Evolutionary conservation across 2,113 vertebrate species (phyloP), one percentile per base, ranked within the genome.

Genomic region (Tupaia chinensis): DNA sequence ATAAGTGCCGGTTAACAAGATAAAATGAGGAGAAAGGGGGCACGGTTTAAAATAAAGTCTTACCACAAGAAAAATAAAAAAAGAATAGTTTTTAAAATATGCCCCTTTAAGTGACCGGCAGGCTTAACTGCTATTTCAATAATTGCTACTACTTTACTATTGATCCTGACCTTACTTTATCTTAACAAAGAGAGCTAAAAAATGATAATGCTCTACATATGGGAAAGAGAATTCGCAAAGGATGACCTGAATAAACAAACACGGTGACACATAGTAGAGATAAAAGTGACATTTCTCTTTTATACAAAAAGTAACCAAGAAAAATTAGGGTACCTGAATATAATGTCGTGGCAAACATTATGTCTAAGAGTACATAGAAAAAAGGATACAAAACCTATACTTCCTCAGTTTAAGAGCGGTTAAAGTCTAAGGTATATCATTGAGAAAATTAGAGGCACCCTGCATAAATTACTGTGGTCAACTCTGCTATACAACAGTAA

Each of bases 11-110:
- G 98, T 99, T 99, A 98, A 99, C 99, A 0, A 98, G 99, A 97
- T 99, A 99, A 61, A 98, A 98, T 99, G 99, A 99, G 93, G 99
- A 99, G 83, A 99, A 99, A 65, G 99, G 98, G 98, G 1, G 1
- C 9, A 73, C 19, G 15, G 16, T 69, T 84, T 73, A 91, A 96
- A 84, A 80, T 34, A 72, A n/a, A 78, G 8, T 89, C 82, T 77
- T 78, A 70, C 12, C 44, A 44, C 44, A 44, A 44, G 44, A 44
- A 44, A 44, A 44, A 32, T 32, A 23, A 69, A 9, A 68, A 94
- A 58, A 13, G 17, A 8, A 29, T 66, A 32, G 14, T 63, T 32
- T 73, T 91, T 20, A 85, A 91, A 32, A 86, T 65, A n/a, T 1
- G 69, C 8, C 20, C 22, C 29, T 81, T 73, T 29, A 90, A 92